phyloP scores from a whole-genome alignment of 2,113 vertebrate genomes.

The Xiphorhynchus elegans region DNA sequence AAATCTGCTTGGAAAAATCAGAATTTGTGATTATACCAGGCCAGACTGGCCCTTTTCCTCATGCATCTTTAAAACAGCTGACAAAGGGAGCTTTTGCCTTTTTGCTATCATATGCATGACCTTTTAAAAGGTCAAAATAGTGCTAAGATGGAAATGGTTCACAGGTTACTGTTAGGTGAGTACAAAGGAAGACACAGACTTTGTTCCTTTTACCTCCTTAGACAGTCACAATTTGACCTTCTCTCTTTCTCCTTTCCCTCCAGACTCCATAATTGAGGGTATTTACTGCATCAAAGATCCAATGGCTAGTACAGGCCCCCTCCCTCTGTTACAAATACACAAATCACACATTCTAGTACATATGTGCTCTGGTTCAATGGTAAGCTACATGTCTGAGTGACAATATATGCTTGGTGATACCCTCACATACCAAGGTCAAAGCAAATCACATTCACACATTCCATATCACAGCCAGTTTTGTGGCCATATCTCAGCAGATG shows the following conservation, averaged over 20 bases:
- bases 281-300: conserved; percentile 30
- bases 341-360: neutral
- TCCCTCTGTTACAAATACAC: conserved; percentile 8
- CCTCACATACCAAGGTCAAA: conserved; percentile 4
- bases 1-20: neutral
- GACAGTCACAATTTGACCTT: conserved; percentile 2
- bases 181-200: conserved; percentile 23
- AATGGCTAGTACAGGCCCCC: neutral
- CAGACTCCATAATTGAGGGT: neutral
- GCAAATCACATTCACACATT: conserved; percentile 55
- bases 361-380: conserved; percentile 31
- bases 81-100: neutral
- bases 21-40: neutral
- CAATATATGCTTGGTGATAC: conserved; percentile 41
- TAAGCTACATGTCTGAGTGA: conserved; percentile 43
- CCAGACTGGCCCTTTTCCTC: neutral
- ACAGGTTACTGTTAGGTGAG: conserved; percentile 18
- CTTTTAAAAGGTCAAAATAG: neutral
- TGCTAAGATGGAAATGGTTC: neutral
- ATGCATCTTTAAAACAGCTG: neutral
- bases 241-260: neutral
- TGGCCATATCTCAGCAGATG: neutral
- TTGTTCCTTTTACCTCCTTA: conserved; percentile 26
- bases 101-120: neutral
- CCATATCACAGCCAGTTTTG: neutral